Evolutionary conservation across 2,888 invertebrate species (phyloP).

Genomic region (Digitonthophagus gazella): DNA sequence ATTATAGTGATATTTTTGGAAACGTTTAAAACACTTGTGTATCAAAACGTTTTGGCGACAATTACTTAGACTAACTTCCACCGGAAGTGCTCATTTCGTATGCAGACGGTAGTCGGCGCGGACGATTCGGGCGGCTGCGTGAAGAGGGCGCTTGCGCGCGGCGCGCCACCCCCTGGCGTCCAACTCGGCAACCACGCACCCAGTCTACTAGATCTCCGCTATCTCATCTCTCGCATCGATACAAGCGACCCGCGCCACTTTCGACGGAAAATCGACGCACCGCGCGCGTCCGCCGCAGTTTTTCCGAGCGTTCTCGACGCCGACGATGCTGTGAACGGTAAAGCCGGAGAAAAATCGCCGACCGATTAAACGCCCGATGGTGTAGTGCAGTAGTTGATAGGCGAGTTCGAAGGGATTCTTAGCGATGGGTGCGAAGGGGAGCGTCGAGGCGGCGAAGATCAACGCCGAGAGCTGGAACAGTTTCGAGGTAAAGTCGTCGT

Average conservation of each 20-base stretch:
- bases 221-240: neutral
- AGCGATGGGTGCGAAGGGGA: constrained; percentile 77
- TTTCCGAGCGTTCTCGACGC: neutral
- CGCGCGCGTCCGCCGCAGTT: neutral
- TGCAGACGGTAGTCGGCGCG: neutral
- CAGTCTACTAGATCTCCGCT: neutral
- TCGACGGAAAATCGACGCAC: neutral
- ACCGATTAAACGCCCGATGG: constrained; percentile 3
- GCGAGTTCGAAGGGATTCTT: neutral
- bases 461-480: constrained; percentile 80
- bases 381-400: neutral
- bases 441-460: constrained; percentile 78
- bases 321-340: neutral
- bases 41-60: neutral
- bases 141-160: neutral
- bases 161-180: neutral
- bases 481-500: constrained; percentile 69
- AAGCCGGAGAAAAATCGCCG: neutral
- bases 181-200: neutral
- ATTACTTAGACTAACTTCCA: neutral
- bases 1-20: too few species aligned
- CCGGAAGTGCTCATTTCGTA: neutral
- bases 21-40: too few species aligned
- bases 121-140: neutral
- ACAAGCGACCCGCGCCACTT: neutral